Percentiles rank a stretch among this genome's conserved stretches.
Conservation (phyloP, 2,797 vertebrate genomes). For the Lophotriccus pileatus region DNA sequence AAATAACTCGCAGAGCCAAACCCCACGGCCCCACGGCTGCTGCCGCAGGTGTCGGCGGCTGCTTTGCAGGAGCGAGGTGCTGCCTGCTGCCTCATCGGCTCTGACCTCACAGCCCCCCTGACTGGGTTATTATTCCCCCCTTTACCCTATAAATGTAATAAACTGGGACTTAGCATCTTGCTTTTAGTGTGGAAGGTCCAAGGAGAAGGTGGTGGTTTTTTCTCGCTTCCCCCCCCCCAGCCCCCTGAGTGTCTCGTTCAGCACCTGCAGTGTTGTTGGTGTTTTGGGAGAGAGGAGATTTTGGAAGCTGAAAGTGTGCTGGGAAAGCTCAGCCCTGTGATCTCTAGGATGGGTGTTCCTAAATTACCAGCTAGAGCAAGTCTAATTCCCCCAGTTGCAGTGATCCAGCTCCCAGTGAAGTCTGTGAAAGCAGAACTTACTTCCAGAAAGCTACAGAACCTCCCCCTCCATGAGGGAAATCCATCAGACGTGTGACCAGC, state of each 20-base stretch:
- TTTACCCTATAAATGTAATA: conserved; percentile 48
- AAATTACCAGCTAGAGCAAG: neutral
- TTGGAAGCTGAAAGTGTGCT: neutral
- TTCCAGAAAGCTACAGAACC: neutral
- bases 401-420: neutral
- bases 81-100: neutral
- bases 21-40: conserved; percentile 25
- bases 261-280: neutral
- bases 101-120: neutral
- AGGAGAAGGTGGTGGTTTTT: neutral
- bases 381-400: neutral
- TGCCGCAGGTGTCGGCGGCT: conserved; percentile 43
- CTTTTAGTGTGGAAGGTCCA: neutral
- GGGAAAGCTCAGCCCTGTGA: neutral
- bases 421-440: neutral
- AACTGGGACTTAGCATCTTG: conserved; percentile 12
- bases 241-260: accelerated
- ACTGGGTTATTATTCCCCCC: conserved; percentile 1
- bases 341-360: neutral
- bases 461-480: neutral
- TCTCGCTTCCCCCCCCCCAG: neutral
- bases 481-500: neutral
- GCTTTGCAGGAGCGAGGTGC: conserved; percentile 1
- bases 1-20: conserved; percentile 39
- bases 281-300: neutral